Conservation (phyloP, 2,797 vertebrate species). For the Hybognathus amarus region DNA sequence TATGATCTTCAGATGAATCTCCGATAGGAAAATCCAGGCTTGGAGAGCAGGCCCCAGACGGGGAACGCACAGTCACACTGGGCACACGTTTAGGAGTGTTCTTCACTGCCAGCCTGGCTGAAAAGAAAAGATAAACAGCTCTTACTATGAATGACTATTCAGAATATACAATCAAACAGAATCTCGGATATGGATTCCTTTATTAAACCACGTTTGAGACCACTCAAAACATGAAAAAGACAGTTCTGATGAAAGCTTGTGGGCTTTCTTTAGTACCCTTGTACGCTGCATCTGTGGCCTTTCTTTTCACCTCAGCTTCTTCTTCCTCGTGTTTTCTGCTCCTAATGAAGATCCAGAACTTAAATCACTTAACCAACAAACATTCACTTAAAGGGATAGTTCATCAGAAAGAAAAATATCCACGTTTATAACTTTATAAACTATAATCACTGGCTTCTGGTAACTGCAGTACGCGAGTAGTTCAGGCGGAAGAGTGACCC, state of each 20-base stretch:
- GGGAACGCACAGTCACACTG: constrained; percentile 82
- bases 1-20: constrained; percentile 83
- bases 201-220: neutral
- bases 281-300: constrained; percentile 91
- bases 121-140: constrained; percentile 64
- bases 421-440: too few species aligned
- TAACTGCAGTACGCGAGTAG: too few species aligned
- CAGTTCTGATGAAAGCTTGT: neutral
- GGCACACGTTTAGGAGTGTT: constrained; percentile 85
- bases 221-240: neutral
- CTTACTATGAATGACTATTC: constrained; percentile 21
- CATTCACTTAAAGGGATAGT: neutral
- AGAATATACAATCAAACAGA: neutral
- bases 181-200: neutral
- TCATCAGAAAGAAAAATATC: neutral
- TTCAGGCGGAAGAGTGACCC: too few species aligned
- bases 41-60: constrained; percentile 85
- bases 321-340: constrained; percentile 93
- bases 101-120: constrained; percentile 93
- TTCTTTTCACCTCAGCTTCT: constrained; percentile 90
- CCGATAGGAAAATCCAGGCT: constrained; percentile 84
- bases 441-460: too few species aligned
- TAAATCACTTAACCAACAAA: neutral
- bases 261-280: constrained; percentile 79
- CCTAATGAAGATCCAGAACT: constrained; percentile 71